A percentile compares a stretch with the other conserved stretches of the same genome.
Conservation (phyloP, 64 coral and sea anemone species). For the Dendrophyllia cribrosa region DNA sequence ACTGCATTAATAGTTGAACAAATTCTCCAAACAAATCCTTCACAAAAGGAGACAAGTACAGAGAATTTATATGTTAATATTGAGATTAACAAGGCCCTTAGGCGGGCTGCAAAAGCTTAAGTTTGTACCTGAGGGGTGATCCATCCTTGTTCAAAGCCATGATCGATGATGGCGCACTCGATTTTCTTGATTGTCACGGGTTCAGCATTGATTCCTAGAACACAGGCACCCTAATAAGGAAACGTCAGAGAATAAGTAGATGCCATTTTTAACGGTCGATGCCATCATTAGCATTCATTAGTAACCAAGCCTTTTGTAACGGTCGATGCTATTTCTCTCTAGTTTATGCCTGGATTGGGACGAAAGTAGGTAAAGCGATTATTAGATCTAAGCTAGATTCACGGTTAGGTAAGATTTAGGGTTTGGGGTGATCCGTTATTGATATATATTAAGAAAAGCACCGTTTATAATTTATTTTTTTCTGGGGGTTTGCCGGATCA, state of each 20-base stretch:
- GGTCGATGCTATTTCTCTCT: no score
- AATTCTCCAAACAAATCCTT: neutral
- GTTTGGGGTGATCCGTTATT: no score
- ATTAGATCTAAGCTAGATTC: neutral
- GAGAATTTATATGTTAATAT: neutral
- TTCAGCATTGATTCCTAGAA: conserved; percentile 94
- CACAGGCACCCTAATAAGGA: conserved; percentile 86
- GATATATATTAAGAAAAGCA: no score
- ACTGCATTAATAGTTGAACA: no score
- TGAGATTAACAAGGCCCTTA: neutral
- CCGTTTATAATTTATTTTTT: no score
- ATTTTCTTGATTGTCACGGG: conserved; percentile 99
- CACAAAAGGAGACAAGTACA: neutral
- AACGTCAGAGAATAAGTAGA: neutral
- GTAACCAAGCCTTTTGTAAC: no score
- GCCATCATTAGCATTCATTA: no score
- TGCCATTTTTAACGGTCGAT: no score
- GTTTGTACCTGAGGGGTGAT: conserved; percentile 89
- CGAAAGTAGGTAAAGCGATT: neutral
- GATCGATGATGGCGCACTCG: conserved; percentile 95
- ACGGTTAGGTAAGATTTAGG: no score
- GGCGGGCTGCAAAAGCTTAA: no score
- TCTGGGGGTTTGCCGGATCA: no score
- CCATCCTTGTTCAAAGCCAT: conserved; percentile 94
- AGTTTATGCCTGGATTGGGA: no score